Evolutionary conservation across 2,888 invertebrate genomes (phyloP), one percentile per base, ranked within the genome.

Genomic region (Ennomos fuscantarius): DNA sequence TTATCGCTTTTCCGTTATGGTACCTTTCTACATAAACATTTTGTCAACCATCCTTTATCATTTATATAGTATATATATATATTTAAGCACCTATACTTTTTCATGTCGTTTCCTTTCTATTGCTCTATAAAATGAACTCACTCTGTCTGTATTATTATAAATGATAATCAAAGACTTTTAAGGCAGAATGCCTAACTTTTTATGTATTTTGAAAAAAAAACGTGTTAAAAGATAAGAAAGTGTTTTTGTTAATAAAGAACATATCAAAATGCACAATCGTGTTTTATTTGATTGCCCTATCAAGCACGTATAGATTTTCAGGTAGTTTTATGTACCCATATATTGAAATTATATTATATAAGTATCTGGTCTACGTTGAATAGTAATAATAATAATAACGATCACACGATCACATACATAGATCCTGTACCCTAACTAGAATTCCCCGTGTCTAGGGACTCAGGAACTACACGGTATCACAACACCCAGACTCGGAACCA

Each of bases 101-200:
- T 52, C 55, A 50, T 55, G 41, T 59, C 59, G 62, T 70, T 67
- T 63, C 66, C 65, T 64, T 67, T 60, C 71, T 48, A 59, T 73
- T 78, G 74, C 84, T 87, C 84, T 88, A 81, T 81, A 87, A 24
- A 87, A 88, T 87, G 85, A 88, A 89, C 84, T 87, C 78, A 84
- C 86, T 87, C 86, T 86, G 87, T 89, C 87, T 86, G 83, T 78
- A 82, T 74, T 73, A 80, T 81, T 78, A 75, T 58, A 55, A 62
- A 54, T 49, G 78, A 78, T 85, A 87, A 82, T 84, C 79, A 84
- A 91, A 90, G 89, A 90, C 89, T 89, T 89, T 87, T 86, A 83
- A 81, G 90, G 89, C 87, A 81, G 66, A 81, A 86, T 74, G 91
- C 89, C 91, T 89, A 79, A 59, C 89, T 91, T 90, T 91, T 89